Conservation (phyloP, 2,888 invertebrate species). For the Clistopyga incitator region DNA sequence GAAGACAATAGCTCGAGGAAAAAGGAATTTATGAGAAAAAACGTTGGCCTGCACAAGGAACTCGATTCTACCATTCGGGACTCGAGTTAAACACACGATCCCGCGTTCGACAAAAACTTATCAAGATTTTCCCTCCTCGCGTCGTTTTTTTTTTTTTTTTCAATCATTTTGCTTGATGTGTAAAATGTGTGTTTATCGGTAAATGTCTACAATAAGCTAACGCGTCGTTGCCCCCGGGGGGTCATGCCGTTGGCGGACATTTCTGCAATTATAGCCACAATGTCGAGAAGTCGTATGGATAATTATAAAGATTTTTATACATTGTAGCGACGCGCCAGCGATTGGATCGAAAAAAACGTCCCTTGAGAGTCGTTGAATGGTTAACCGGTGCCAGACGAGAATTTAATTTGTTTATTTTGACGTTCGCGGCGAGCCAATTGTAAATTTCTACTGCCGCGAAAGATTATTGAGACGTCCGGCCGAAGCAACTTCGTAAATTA, state of each 20-base stretch:
- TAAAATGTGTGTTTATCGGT: conserved; percentile 13
- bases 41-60: not conserved
- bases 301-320: conserved; percentile 15
- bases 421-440: not conserved
- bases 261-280: not conserved
- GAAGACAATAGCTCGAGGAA: conserved; percentile 26
- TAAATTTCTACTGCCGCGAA: not conserved
- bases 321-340: conserved; percentile 6
- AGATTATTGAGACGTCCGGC: not conserved
- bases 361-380: not conserved
- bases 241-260: not conserved
- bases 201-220: conserved; percentile 19
- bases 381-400: conserved; percentile 3
- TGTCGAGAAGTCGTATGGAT: not conserved
- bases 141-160: not conserved
- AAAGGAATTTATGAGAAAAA: not conserved
- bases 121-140: conserved; percentile 9
- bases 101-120: not conserved
- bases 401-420: not conserved
- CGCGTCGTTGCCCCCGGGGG: not conserved
- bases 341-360: not conserved
- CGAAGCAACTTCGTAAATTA: not conserved
- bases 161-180: conserved; percentile 1
- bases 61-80: conserved; percentile 4
- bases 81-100: conserved; percentile 8